These are phyloP conservation scores for Arctocebus calabarensis DNA, from an alignment of 2,797 vertebrate species.

Conservation along the genomic window DNA sequence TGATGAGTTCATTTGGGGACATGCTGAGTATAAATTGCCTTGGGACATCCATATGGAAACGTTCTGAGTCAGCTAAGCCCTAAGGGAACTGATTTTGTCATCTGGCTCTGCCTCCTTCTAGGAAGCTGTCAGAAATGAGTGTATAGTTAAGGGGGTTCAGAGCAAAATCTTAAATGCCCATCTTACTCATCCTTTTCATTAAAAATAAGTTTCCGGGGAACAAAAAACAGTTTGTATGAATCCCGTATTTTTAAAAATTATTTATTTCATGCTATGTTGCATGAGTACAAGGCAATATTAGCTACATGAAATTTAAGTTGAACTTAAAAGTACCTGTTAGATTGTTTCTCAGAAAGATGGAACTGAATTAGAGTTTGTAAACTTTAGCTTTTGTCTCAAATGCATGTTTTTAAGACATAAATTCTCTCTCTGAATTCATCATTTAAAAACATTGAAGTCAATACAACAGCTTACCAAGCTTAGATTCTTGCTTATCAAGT, in stretches of 20 bases:
- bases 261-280: background rate
- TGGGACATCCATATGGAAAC: constrained; percentile 26
- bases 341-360: background rate
- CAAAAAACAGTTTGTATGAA: background rate
- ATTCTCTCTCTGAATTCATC: background rate
- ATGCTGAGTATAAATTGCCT: background rate
- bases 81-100: constrained; percentile 20
- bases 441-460: constrained; percentile 50
- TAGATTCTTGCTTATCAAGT: background rate
- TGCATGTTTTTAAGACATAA: constrained; percentile 1
- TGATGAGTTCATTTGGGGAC: constrained; percentile 42
- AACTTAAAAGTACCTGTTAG: background rate
- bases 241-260: background rate
- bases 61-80: constrained; percentile 49
- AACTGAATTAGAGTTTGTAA: background rate
- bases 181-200: constrained; percentile 6
- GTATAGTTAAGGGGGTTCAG: background rate
- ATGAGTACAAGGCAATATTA: background rate
- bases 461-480: background rate
- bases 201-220: background rate
- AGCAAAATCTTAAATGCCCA: background rate
- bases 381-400: background rate
- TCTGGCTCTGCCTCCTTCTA: background rate
- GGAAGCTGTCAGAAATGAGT: background rate
- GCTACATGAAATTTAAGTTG: constrained; percentile 4